A percentile compares a stretch with the other conserved stretches of the same genome.
Evolutionary conservation across 1,140 invertebrate genomes (phyloP).

Genomic region (Drosophila bipectinata): DNA sequence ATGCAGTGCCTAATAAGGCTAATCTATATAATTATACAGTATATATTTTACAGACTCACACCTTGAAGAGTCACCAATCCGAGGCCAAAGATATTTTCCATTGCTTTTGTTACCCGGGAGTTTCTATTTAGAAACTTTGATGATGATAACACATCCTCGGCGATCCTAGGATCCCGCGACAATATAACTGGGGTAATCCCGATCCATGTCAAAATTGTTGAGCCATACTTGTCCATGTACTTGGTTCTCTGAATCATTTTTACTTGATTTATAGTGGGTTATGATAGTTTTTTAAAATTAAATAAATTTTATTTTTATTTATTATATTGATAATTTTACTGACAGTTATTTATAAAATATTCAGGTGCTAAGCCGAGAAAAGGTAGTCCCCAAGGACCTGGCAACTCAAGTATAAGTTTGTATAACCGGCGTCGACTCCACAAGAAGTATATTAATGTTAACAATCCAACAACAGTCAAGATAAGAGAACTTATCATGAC

Average conservation of each 20-base stretch:
- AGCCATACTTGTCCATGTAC: slow-evolving; percentile 38
- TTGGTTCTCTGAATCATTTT: neutral
- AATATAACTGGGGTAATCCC: slow-evolving; percentile 45
- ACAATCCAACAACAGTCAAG: slow-evolving; percentile 3
- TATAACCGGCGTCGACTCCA: slow-evolving; percentile 70
- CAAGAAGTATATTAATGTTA: slow-evolving; percentile 58
- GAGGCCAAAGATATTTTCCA: slow-evolving; percentile 28
- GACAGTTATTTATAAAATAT: slow-evolving; percentile 26
- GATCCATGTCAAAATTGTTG: slow-evolving; percentile 44
- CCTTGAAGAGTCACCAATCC: slow-evolving; percentile 51
- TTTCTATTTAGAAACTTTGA: slow-evolving; percentile 44
- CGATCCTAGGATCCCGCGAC: slow-evolving; percentile 48
- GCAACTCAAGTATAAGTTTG: slow-evolving; percentile 44
- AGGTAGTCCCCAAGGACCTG: slow-evolving; percentile 55
- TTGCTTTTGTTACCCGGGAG: neutral
- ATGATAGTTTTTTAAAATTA: too few species aligned
- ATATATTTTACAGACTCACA: neutral
- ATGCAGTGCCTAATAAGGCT: slow-evolving; percentile 34
- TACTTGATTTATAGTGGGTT: neutral
- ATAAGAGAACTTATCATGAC: neutral
- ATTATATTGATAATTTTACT: neutral
- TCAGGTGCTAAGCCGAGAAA: slow-evolving; percentile 39
- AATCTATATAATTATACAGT: neutral
- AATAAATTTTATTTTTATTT: too few species aligned
- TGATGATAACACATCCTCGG: slow-evolving; percentile 53